Evolutionary conservation across 2,888 invertebrate genomes (phyloP).

Genomic region (Anticlea derivata): DNA sequence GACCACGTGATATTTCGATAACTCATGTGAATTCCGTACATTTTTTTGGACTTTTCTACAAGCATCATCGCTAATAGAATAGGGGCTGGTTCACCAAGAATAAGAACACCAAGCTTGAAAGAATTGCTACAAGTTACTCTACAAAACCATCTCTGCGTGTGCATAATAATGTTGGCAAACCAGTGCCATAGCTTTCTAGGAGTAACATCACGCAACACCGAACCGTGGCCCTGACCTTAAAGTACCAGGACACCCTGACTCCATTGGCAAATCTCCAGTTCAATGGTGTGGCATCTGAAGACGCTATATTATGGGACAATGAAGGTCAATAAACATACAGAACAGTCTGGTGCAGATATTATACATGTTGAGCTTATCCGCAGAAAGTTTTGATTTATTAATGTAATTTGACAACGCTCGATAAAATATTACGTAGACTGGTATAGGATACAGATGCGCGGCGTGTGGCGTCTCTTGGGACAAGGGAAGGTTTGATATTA

Average conservation of each 20-base stretch:
- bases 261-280: slow-evolving; percentile 36
- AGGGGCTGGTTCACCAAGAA: too few species aligned
- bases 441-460: too few species aligned
- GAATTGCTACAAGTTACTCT: too few species aligned
- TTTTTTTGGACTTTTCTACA: too few species aligned
- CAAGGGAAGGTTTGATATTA: too few species aligned
- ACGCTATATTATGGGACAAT: slow-evolving; percentile 10
- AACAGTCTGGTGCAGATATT: slow-evolving; percentile 2
- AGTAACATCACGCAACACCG: slow-evolving; percentile 12
- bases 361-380: slow-evolving; percentile 2
- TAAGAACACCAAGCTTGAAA: too few species aligned
- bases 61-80: too few species aligned
- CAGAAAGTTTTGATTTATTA: slow-evolving; percentile 5
- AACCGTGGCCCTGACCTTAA: slow-evolving; percentile 19
- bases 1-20: too few species aligned
- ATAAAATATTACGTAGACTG: too few species aligned
- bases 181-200: background rate
- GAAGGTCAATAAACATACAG: slow-evolving; percentile 9
- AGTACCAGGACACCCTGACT: slow-evolving; percentile 16
- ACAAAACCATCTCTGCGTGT: background rate
- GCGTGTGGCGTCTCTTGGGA: too few species aligned
- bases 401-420: too few species aligned
- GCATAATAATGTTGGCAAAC: slow-evolving; percentile 3
- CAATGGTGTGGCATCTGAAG: slow-evolving; percentile 21
- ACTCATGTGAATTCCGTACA: too few species aligned